Base-by-base conservation (phyloP, 2,888 invertebrate species). In the Trissolcus brochymenae region DNA sequence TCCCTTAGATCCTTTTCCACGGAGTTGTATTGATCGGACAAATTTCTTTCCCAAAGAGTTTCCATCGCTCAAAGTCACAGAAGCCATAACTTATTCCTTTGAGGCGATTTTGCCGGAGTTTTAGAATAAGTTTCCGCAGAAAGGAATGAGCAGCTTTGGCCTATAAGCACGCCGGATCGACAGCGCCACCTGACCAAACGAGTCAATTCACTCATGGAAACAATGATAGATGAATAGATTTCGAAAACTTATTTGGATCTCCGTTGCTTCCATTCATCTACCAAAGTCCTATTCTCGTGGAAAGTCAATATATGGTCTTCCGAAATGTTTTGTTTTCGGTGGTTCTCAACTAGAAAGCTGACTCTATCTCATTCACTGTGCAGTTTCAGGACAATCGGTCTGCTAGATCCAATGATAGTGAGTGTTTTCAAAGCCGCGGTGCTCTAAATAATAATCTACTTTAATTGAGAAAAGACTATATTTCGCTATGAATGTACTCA, bases 141-240 rank as follows among this genome's bases (percentile, higher is more conserved):
- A 46, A 46, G 14, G 43, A 50, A 17, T 7, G 29, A 50, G 16
- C 16, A 14, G 50, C 17, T 50, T 50, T 17, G 16, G 16, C 16
- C 17, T 4, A 50, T 14, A 17, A 14, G 50, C 17, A 17, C 43
- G 40, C 13, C 2, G 4, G 29, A 7, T 29, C n/a, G 43, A 13
- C 14, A 13, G 14, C 14, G 43, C 50, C 17, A 50, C 17, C 16
- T 50, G 50, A 50, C 50, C 17, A 14, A 14, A 17, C 9, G 16
- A 14, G 50, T 50, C 50, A 50, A 50, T 50, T 9, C 17, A 50
- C 17, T 17, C 50, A 16, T 17, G 50, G 17, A 50, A 50, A 50
- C 50, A 50, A 50, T 51, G 51, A 51, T 51, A 46, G 16, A 51
- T 51, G 19, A 51, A 51, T 51, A 51, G 51, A 51, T 16, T 11